Conservation (phyloP, 2,888 invertebrate genomes). For the Dione vanillae region DNA sequence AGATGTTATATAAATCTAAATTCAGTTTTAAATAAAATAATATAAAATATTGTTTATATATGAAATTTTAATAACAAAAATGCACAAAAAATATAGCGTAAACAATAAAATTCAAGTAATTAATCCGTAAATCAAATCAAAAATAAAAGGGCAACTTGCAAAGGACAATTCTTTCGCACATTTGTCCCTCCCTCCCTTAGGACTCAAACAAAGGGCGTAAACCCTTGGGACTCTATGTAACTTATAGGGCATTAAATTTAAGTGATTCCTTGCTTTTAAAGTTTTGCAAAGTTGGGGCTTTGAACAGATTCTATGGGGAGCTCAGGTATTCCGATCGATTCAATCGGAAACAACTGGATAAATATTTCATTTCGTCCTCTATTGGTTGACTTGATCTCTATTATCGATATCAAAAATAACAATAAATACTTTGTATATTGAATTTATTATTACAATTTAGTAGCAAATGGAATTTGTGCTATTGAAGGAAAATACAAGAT, state of each 20-base stretch:
- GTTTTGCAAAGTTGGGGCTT: constrained; percentile 54
- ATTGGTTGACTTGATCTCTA: constrained; percentile 11
- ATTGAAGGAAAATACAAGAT: too few relatives aligned
- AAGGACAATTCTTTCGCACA: constrained; percentile 58
- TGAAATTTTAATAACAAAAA: neutral
- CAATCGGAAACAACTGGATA: constrained; percentile 18
- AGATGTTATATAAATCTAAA: too few relatives aligned
- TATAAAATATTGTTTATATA: neutral
- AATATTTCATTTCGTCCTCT: constrained; percentile 30
- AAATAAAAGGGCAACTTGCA: constrained; percentile 40
- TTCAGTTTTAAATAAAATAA: too few relatives aligned
- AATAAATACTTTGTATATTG: neutral
- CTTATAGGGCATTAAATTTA: constrained; percentile 78
- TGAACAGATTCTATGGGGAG: constrained; percentile 39
- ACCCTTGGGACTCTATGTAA: constrained; percentile 63
- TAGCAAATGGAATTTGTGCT: too few relatives aligned
- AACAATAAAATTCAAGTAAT: constrained; percentile 21
- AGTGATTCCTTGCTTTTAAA: constrained; percentile 77
- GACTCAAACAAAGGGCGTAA: constrained; percentile 66
- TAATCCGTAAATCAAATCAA: constrained; percentile 34
- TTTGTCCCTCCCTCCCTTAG: constrained; percentile 60
- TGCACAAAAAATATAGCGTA: neutral
- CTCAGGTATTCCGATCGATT: constrained; percentile 34
- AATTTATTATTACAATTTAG: too few relatives aligned
- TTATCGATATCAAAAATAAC: neutral